phyloP scores from a whole-genome alignment of 1,140 invertebrate species.

The Phocides pigmalion region DNA sequence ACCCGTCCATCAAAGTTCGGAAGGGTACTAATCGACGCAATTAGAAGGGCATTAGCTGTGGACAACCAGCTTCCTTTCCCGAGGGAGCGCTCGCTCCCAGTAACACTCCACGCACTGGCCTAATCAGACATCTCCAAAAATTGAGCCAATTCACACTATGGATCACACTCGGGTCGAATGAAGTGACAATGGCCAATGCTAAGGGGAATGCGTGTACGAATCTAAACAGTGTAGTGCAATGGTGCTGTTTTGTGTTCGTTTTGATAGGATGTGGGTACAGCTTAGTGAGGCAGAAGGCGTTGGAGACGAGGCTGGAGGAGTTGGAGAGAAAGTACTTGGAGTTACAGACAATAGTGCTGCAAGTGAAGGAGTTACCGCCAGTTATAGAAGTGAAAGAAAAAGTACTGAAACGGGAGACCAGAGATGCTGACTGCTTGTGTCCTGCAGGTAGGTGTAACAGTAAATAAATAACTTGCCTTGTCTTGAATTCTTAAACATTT shows the following conservation, averaged over 20 bases:
- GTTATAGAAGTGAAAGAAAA: slow-evolving; percentile 34
- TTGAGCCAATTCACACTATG: slow-evolving; percentile 31
- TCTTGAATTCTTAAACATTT: background rate
- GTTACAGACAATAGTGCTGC: slow-evolving; percentile 42
- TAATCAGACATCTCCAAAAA: slow-evolving; percentile 42
- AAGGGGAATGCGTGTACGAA: slow-evolving; percentile 41
- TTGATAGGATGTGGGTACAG: slow-evolving; percentile 62
- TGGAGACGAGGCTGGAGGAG: slow-evolving; percentile 62
- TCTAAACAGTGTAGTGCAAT: slow-evolving; percentile 65
- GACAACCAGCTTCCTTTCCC: slow-evolving; percentile 76
- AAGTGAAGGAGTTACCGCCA: slow-evolving; percentile 30
- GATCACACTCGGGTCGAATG: slow-evolving; percentile 22
- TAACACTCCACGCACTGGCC: slow-evolving; percentile 35
- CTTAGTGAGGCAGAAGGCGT: slow-evolving; percentile 57
- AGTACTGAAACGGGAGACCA: slow-evolving; percentile 50
- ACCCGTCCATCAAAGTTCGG: slow-evolving; percentile 76
- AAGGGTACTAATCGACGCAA: slow-evolving; percentile 75
- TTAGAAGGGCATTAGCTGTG: slow-evolving; percentile 76
- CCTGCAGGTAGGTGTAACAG: slow-evolving; percentile 64
- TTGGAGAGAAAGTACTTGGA: slow-evolving; percentile 57
- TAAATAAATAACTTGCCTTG: too few species aligned
- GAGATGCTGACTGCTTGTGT: slow-evolving; percentile 71
- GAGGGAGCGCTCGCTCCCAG: slow-evolving; percentile 57
- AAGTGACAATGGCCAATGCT: slow-evolving; percentile 50
- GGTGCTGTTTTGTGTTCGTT: slow-evolving; percentile 67